Percentiles rank a stretch among this genome's conserved stretches.
Evolutionary conservation across 2,797 vertebrate genomes (phyloP).

Genomic region (Ctenopoma kingsleyae): DNA sequence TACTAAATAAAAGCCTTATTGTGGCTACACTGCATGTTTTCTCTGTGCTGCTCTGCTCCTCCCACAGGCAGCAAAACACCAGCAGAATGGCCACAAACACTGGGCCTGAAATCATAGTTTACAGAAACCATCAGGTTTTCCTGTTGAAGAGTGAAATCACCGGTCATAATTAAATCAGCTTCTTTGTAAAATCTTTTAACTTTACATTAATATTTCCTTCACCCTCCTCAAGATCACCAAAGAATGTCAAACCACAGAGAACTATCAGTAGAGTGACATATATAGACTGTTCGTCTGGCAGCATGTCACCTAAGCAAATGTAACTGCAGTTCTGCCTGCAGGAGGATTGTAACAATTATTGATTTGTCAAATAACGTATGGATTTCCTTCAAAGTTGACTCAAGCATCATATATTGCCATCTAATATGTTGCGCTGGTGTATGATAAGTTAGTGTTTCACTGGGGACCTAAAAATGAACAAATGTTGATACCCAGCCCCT

Average conservation of each 20-base stretch:
- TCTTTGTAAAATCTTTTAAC: background rate
- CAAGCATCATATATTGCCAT: constrained; percentile 11
- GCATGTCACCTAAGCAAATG: background rate
- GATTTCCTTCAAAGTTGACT: constrained; percentile 3
- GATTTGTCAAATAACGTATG: background rate
- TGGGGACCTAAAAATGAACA: constrained; percentile 30
- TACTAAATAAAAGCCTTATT: background rate
- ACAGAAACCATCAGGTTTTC: background rate
- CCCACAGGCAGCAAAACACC: background rate
- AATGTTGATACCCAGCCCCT: constrained; percentile 46
- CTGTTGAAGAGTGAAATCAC: background rate
- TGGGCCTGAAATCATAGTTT: background rate
- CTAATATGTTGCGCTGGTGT: constrained; percentile 32
- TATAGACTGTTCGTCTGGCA: background rate
- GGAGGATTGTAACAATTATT: constrained; percentile 4
- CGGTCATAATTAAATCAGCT: too few relatives aligned
- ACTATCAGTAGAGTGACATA: background rate
- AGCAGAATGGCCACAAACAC: background rate
- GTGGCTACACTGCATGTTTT: too few relatives aligned
- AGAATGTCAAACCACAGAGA: background rate
- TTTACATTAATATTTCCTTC: background rate
- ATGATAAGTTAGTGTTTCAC: background rate
- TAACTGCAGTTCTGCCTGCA: background rate
- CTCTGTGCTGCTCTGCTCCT: too few relatives aligned
- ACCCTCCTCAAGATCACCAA: background rate